Evolutionary conservation across 2,113 vertebrate species (phyloP), one percentile per base, ranked within the genome.

Genomic region (Galbula dea): DNA sequence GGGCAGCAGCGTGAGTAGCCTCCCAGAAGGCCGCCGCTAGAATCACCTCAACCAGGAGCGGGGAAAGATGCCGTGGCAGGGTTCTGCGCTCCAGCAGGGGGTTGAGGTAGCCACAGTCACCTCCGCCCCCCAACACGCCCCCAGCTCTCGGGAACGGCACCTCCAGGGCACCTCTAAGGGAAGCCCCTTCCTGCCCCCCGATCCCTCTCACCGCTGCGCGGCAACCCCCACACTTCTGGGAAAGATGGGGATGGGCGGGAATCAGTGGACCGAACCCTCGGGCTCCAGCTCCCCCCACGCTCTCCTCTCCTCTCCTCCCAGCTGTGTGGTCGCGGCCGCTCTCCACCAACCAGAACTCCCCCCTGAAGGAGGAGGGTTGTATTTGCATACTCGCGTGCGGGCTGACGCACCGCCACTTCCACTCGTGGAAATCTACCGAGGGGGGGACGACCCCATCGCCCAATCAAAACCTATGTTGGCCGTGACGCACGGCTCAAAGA

Each of bases 331-430:
- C 94, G 82, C 92, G 74, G 62, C 78, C 59, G 23, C 49, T 19
- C 48, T 55, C 49, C 57, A 22, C 95, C 89, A 96, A 96, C 57
- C 92, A 77, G 49, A 7, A 3, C 45, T 22, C 27, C 23, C 14
- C n/a, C 3, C 32, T 24, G 9, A 4, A 14, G 52, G 84, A 89
- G 93, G 61, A 68, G 91, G 71, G 45, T 15, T 0, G 15, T 0
- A 91, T 95, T 96, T 94, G 74, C 94, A 91, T 95, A 93, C 66
- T 73, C 72, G 45, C 82, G 32, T 66, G 55, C 32, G 7, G 32
- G 5, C 43, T 0, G n/a, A 48, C 15, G 3, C 14, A 30, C 4
- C 72, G 27, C 1, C 30, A 2, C 1, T 3, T 4, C 65, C 23
- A 62, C 9, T 36, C 48, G 59, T 12, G 71, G 23, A 27, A 10